Evolutionary conservation across 2,888 invertebrate genomes (phyloP), one percentile per base, ranked within the genome.

Genomic region (Azorinus chamasolen): DNA sequence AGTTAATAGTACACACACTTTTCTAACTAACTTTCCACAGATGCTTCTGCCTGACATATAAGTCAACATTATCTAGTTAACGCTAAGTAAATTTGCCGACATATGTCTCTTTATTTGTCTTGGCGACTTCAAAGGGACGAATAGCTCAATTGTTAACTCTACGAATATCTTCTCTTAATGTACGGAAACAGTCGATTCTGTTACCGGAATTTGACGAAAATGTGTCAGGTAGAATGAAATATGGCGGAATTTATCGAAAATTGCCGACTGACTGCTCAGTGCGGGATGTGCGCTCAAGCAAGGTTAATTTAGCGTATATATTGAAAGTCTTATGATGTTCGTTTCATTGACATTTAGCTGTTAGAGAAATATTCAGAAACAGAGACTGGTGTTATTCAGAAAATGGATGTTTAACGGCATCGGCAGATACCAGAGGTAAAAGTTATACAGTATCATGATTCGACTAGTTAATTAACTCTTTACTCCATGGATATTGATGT

Each of bases 61-160:
- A 27, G 53, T 53, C 32, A 53, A 32, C 53, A 27, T 53, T 53
- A 53, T 53, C 53, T 24, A 53, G 25, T 14, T 53, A 27, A 25
- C 16, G 25, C 32, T 24, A 53, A 25, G 53, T 32, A 53, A 53
- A 53, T 53, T 53, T 53, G 32, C 27, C 25, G 53, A 53, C 24
- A 53, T 32, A 32, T 32, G 32, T 32, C 32, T 32, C 22, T 66
- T 32, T 77, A 71, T 77, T 77, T 77, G 66, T 68, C 61, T 66
- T 62, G 45, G 51, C 25, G 43, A 77, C 77, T 62, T 77, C 77
- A 77, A 77, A 77, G 77, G 37, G 51, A 53, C 66, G 58, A 66
- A 77, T 77, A 63, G 61, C 72, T 77, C 66, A 66, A 77, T 77
- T 68, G 77, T 77, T 76, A 32, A 32, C 32, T 32, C 10, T 32